A percentile compares a stretch with the other conserved stretches of the same genome.
Conservation (phyloP, 2,797 vertebrate genomes). For the Sparidentex hasta region DNA sequence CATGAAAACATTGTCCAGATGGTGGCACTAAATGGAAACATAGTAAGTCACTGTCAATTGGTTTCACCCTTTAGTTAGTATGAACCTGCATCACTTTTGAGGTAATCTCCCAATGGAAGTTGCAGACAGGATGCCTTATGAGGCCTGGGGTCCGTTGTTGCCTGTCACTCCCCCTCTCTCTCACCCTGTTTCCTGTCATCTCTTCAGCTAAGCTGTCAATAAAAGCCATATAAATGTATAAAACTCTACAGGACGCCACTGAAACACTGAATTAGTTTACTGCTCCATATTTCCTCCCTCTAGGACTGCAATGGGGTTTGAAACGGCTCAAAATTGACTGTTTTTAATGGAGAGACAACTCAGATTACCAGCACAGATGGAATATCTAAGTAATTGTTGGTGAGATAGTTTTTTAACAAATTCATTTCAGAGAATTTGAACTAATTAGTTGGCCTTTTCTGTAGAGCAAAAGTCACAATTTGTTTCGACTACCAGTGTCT, state of each 20-base stretch:
- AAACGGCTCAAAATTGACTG: neutral
- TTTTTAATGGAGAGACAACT: neutral
- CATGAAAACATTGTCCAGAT: neutral
- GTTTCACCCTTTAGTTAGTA: neutral
- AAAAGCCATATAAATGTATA: neutral
- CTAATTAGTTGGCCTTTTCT: conserved; percentile 38
- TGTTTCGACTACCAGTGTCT: conserved; percentile 52
- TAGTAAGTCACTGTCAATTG: neutral
- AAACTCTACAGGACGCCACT: no score
- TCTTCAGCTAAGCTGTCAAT: no score
- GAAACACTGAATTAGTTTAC: neutral
- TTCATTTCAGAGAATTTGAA: conserved; percentile 1
- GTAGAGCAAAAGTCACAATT: conserved; percentile 42
- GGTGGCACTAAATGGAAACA: neutral
- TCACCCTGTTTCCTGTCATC: no score
- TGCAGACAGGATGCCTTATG: neutral
- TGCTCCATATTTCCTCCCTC: neutral
- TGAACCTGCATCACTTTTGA: neutral
- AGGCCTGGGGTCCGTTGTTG: no score
- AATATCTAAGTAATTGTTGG: conserved; percentile 1
- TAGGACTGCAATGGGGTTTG: neutral
- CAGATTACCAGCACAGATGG: conserved; percentile 9
- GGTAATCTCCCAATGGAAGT: neutral
- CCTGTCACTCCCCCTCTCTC: no score
- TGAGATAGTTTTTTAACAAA: conserved; percentile 2